Percentiles rank a stretch among this genome's conserved stretches.
Evolutionary conservation across 2,888 invertebrate species (phyloP).

Genomic region (Cabera pusaria): DNA sequence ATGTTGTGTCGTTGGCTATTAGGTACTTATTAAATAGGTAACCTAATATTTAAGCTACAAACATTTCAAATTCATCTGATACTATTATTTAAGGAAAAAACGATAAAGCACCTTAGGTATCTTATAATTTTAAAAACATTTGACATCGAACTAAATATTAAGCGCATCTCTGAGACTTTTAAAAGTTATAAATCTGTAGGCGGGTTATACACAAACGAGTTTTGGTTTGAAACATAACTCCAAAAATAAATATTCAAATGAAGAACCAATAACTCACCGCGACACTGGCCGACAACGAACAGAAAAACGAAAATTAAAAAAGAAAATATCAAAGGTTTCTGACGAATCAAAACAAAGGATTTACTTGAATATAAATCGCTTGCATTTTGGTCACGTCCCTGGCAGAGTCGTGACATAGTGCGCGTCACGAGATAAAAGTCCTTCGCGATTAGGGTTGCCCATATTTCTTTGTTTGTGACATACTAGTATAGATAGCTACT

Average conservation of each 20-base stretch:
- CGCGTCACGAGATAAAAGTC: slow-evolving; percentile 79
- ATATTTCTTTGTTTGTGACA: too few relatives aligned
- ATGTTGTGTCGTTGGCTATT: too few relatives aligned
- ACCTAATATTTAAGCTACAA: too few relatives aligned
- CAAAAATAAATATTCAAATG: slow-evolving; percentile 21
- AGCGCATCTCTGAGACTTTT: neutral
- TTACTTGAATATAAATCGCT: slow-evolving; percentile 60
- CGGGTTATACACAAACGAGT: slow-evolving; percentile 13
- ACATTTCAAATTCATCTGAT: too few relatives aligned
- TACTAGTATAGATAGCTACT: too few relatives aligned
- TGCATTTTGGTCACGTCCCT: slow-evolving; percentile 76
- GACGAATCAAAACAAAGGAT: slow-evolving; percentile 54
- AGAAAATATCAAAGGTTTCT: slow-evolving; percentile 34
- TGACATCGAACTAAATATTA: neutral
- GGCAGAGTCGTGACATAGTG: slow-evolving; percentile 70
- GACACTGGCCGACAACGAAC: slow-evolving; percentile 17
- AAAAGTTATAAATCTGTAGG: slow-evolving; percentile 3
- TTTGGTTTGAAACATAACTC: slow-evolving; percentile 17
- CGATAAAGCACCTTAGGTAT: neutral
- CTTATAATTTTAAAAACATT: neutral
- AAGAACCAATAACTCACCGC: slow-evolving; percentile 21
- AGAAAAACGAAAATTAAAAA: slow-evolving; percentile 17
- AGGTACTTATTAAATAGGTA: too few relatives aligned
- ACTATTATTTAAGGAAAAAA: too few relatives aligned
- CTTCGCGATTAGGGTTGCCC: slow-evolving; percentile 27